phyloP scores from a whole-genome alignment of 2,888 invertebrate genomes.

The Andricus curvator region DNA sequence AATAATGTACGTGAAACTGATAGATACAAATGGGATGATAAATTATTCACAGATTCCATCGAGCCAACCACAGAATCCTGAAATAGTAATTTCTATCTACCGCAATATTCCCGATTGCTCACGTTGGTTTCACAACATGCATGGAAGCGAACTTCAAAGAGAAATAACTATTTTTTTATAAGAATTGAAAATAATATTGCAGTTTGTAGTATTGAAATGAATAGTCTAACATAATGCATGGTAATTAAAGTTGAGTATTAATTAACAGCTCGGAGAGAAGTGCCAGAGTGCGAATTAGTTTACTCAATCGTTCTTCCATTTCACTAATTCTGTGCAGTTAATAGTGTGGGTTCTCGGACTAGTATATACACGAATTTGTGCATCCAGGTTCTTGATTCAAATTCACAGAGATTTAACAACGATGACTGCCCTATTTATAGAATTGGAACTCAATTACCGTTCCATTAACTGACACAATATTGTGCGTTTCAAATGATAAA shows the following conservation, averaged over 20 bases:
- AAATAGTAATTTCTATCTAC: background rate
- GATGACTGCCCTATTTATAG: constrained; percentile 13
- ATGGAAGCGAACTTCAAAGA: background rate
- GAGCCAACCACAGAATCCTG: background rate
- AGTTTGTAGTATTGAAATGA: background rate
- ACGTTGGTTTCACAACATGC: too few species aligned
- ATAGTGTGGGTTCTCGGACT: constrained; percentile 9
- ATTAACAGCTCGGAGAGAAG: background rate
- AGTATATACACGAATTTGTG: constrained; percentile 3
- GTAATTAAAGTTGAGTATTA: background rate
- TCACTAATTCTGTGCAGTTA: constrained; percentile 29
- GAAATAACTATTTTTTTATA: background rate
- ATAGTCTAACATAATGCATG: background rate
- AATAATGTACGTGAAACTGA: background rate
- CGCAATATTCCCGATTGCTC: background rate
- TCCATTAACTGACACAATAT: constrained; percentile 16
- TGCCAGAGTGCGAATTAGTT: constrained; percentile 14
- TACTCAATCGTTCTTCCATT: constrained; percentile 38
- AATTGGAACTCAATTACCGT: constrained; percentile 2
- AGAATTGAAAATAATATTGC: background rate
- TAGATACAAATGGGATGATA: background rate
- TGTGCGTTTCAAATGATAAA: background rate
- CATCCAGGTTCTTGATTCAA: constrained; percentile 29
- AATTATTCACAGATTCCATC: constrained; percentile 2
- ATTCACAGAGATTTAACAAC: constrained; percentile 29